phyloP scores from a whole-genome alignment of 1,140 invertebrate species.

The Drosophila nebulosa region DNA sequence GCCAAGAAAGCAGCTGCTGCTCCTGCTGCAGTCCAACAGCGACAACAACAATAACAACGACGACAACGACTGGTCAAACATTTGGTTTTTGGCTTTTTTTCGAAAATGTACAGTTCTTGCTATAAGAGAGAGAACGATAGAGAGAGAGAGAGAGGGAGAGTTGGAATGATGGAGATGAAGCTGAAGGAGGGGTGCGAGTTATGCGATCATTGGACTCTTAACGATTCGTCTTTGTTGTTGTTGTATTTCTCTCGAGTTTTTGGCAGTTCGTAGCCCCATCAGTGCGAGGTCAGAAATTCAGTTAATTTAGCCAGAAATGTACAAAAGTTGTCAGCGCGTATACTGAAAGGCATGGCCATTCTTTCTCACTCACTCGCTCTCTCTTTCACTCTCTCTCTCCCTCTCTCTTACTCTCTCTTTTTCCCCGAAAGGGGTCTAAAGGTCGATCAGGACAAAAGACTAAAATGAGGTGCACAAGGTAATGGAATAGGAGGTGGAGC shows the following conservation, averaged over 20 bases:
- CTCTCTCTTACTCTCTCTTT: not conserved
- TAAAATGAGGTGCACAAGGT: not conserved
- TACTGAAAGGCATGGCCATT: conserved; percentile 15
- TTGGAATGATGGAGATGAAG: not conserved
- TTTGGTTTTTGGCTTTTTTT: conserved; percentile 52
- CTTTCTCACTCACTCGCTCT: too few species aligned
- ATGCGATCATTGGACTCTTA: conserved; percentile 77
- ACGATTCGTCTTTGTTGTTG: conserved; percentile 68
- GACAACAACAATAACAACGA: conserved; percentile 10
- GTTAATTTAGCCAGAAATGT: conserved; percentile 77
- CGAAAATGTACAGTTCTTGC: conserved; percentile 65
- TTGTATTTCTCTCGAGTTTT: conserved; percentile 44
- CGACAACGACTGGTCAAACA: conserved; percentile 5
- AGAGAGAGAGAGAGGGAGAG: not conserved
- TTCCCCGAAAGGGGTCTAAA: conserved; percentile 27
- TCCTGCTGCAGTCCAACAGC: conserved; percentile 20
- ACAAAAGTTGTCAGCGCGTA: conserved; percentile 70
- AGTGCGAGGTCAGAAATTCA: conserved; percentile 72
- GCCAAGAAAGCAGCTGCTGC: conserved; percentile 40
- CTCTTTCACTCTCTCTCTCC: not conserved
- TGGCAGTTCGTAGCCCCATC: conserved; percentile 22
- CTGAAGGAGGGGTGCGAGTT: conserved; percentile 49
- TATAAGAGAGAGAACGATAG: not conserved
- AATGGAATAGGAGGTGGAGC: not conserved
- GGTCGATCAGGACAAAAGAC: conserved; percentile 35